These are phyloP conservation scores for Nomada fabriciana DNA, from an alignment of 2,888 invertebrate species.

Conservation along the genomic window DNA sequence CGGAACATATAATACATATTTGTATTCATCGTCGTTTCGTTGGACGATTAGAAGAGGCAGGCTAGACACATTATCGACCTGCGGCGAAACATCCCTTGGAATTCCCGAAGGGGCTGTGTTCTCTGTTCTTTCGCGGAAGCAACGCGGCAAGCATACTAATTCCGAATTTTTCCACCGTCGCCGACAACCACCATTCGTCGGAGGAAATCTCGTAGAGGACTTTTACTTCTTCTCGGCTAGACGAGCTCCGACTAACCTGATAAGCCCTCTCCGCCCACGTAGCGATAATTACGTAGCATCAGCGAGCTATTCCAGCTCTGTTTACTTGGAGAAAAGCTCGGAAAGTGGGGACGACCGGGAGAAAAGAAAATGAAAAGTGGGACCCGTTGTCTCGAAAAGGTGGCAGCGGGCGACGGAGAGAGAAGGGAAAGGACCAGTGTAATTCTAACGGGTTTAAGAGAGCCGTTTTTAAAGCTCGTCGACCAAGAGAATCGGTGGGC, in stretches of 20 bases:
- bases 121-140: conserved; percentile 39
- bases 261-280: conserved; percentile 48
- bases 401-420: background rate
- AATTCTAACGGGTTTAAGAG: conserved; percentile 73
- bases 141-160: background rate
- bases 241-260: conserved; percentile 34
- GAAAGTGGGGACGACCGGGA: conserved; percentile 17
- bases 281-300: conserved; percentile 65
- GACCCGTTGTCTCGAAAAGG: background rate
- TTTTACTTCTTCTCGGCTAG: conserved; percentile 40
- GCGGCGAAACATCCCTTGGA: conserved; percentile 41
- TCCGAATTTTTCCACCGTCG: conserved; percentile 24
- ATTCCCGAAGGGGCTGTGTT: conserved; percentile 46
- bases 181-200: conserved; percentile 21
- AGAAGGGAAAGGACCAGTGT: conserved; percentile 42
- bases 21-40: background rate
- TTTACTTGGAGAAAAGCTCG: conserved; percentile 54
- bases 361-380: background rate
- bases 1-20: background rate
- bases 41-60: conserved; percentile 16
- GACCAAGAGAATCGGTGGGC: conserved; percentile 57
- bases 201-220: conserved; percentile 46
- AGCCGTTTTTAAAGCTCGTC: conserved; percentile 71
- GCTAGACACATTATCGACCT: conserved; percentile 12
- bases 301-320: conserved; percentile 44